Base-by-base conservation (phyloP, 2,888 invertebrate species). In the Scaptomyza tumidula region DNA sequence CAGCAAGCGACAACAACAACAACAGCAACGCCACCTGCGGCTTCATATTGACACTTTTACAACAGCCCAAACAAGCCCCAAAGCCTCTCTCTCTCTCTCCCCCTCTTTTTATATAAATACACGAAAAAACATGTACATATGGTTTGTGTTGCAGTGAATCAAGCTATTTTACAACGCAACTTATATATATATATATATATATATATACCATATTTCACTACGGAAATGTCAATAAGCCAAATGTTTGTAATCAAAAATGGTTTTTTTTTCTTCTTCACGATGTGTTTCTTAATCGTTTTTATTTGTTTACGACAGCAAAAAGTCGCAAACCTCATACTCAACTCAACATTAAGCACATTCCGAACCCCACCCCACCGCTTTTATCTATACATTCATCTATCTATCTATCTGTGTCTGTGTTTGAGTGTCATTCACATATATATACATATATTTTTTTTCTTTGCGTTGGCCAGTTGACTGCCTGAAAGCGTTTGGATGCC, bases 11-110 rank as follows among this genome's bases (percentile, higher is more conserved):
- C 43, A 49, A 10, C 29, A 59, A n/a, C 50, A 50, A 14, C 50
- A 50, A 13, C 62, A 72, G 48, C 64, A 71, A 58, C 75, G 65
- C 77, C 82, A 82, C 86, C 80, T 82, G 81, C 86, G 86, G 81
- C 86, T 72, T 60, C 75, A 78, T 82, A 82, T 82, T 82, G 86
- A 85, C 81, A 85, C 82, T 79, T 64, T 49, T 19, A 37, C 35
- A 1, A 11, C 11, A 24, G 24, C 46, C 33, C 1, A 9, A 33
- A 6, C 10, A 0, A 10, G 3, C 35, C 11, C 35, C 3, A 24
- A 24, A 24, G 24, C 3, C 11, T 33, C 11, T 33, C 3, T 33
- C 33, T 33, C 33, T 11, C 2, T 31, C 11, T 33, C 11, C 11
- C 3, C 11, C 33, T 33, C 33, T 11, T 9, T 31, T 31, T 31